Conservation (phyloP, 2,888 invertebrate species). For the Tigriopus californicus region DNA sequence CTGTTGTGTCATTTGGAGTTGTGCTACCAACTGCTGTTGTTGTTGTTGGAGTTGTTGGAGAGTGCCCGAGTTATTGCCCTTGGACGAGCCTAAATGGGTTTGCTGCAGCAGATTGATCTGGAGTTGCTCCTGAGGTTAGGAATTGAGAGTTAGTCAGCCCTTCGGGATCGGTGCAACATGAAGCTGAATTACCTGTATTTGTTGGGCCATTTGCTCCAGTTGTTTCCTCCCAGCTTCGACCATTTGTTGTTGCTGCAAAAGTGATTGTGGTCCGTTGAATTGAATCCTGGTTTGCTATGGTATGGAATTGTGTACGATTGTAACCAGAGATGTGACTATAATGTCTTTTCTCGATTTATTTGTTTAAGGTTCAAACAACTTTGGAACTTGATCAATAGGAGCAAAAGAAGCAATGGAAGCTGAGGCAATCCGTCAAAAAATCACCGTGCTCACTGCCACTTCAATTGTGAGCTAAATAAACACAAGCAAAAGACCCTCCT, state of each 20-base stretch:
- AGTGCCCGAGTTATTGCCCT: slow-evolving; percentile 21
- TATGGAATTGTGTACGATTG: too few relatives aligned
- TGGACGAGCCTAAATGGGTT: slow-evolving; percentile 24
- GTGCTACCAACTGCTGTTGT: slow-evolving; percentile 27
- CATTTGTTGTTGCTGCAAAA: slow-evolving; percentile 23
- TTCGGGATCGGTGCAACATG: background rate
- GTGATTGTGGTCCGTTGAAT: too few relatives aligned
- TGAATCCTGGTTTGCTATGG: too few relatives aligned
- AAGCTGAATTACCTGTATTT: slow-evolving; percentile 23
- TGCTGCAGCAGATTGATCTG: slow-evolving; percentile 30
- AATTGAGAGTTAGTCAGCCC: background rate
- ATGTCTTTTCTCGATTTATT: too few relatives aligned
- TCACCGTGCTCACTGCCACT: too few relatives aligned
- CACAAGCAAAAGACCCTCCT: too few relatives aligned
- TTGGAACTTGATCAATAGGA: too few relatives aligned
- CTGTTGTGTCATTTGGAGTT: slow-evolving; percentile 27
- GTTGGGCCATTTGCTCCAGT: slow-evolving; percentile 27
- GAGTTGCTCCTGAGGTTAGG: slow-evolving; percentile 25
- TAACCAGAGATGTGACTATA: too few relatives aligned
- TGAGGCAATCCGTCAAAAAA: too few relatives aligned
- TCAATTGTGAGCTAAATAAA: too few relatives aligned
- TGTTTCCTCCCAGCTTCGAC: slow-evolving; percentile 23
- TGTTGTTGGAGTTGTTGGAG: slow-evolving; percentile 25
- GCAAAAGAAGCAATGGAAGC: too few relatives aligned
- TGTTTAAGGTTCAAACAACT: too few relatives aligned